Base-by-base conservation (phyloP, 2,113 vertebrate genomes). In the Dipodomys stephensi region DNA sequence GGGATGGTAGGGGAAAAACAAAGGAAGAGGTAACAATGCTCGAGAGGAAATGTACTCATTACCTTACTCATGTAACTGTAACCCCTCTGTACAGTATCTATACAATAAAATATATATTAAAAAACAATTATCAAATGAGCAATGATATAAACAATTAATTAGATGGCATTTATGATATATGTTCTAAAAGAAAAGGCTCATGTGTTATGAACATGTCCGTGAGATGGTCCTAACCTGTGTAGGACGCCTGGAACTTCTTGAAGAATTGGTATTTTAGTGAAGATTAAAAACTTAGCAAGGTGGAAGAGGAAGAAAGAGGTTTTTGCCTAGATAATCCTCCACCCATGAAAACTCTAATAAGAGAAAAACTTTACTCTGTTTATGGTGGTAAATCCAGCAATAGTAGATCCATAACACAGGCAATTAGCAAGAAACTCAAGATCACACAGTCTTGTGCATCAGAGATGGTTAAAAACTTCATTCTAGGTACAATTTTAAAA, bases 51-150 rank as follows among this genome's bases (percentile, higher is more conserved):
- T 39, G 39, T 39, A 39, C 39, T 39, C 39, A 39, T 6, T 39
- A 39, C 39, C 39, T 39, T 39, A 39, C 5, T 39, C 39, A 39
- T 39, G 39, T 39, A 39, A 39, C 39, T 39, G 39, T 39, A 39
- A 39, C 39, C 39, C 39, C 39, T 39, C 39, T 39, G 39, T 39
- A 39, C 39, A 39, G 39, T 39, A 39, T 39, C 39, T 39, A 6
- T 39, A 39, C 39, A 39, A 39, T 39, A 39, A 39, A 39, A 39
- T 39, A 39, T 5, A 39, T 39, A 39, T 6, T 39, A 39, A 22
- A 96, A 84, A 83, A 23, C 15, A 82, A 22, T 79, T 53, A 76
- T 67, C 69, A 79, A 85, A 85, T 28, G 69, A 86, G 74, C 57
- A 80, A 69, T 79, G 67, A n/a, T 62, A 72, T 25, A 60, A 71